These are phyloP conservation scores for Oncorhynchus keta DNA, from an alignment of 2,113 vertebrate species.

Conservation along the genomic window DNA sequence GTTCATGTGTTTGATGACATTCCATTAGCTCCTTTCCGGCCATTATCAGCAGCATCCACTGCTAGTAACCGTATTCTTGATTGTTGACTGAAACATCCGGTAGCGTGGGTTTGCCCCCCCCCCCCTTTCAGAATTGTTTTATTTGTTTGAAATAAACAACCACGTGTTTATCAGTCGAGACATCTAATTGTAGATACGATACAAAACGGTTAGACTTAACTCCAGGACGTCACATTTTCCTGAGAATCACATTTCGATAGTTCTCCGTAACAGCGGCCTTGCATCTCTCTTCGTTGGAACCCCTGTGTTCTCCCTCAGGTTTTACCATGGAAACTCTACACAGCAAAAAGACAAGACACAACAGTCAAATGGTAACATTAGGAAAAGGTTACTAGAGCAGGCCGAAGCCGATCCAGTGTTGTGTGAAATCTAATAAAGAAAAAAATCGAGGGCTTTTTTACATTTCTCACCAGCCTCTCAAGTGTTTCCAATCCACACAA, in stretches of 20 bases:
- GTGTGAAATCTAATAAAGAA: slow-evolving; percentile 10
- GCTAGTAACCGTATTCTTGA: no score
- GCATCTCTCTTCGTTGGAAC: slow-evolving; percentile 9
- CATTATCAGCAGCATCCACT: no score
- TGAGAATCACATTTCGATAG: slow-evolving; percentile 7
- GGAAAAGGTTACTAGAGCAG: slow-evolving; percentile 3
- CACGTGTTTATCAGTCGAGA: no score
- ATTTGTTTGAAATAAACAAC: no score
- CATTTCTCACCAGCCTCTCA: no score
- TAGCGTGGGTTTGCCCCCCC: no score
- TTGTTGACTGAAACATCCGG: no score
- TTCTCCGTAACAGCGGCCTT: slow-evolving; percentile 5
- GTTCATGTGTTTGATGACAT: no score
- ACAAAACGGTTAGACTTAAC: not conserved
- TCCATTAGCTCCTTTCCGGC: no score
- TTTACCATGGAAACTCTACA: not conserved
- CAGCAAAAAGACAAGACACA: not conserved
- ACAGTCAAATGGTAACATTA: slow-evolving; percentile 2
- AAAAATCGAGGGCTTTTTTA: slow-evolving; percentile 2
- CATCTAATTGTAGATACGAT: not conserved
- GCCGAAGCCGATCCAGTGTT: not conserved
- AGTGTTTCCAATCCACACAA: no score
- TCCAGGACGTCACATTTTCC: not conserved
- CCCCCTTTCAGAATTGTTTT: no score
- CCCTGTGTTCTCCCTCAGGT: not conserved